Evolutionary conservation across 2,888 invertebrate genomes (phyloP).

Genomic region (Loripinus fragilis): DNA sequence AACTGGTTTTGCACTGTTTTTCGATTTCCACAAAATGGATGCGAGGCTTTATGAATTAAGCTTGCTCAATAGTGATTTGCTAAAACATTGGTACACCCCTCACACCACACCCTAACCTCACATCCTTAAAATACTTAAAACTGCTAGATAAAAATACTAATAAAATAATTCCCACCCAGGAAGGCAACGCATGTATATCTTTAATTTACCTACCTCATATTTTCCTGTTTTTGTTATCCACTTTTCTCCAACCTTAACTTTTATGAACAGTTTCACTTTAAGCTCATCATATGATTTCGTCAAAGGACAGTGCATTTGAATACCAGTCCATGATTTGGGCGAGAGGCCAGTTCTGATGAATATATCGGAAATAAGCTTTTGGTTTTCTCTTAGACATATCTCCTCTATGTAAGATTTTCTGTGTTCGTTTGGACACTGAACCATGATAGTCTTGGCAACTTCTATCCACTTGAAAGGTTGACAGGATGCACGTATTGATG

Average conservation of each 20-base stretch:
- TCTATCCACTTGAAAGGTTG: slow-evolving; percentile 59
- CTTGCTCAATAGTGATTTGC: too few species aligned
- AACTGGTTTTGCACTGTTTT: too few species aligned
- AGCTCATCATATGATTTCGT: slow-evolving; percentile 54
- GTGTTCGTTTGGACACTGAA: slow-evolving; percentile 51
- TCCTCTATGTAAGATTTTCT: slow-evolving; percentile 50
- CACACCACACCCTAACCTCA: too few species aligned
- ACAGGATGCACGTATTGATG: slow-evolving; percentile 48
- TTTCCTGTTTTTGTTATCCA: slow-evolving; percentile 43
- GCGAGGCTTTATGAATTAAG: too few species aligned
- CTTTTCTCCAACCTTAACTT: slow-evolving; percentile 51
- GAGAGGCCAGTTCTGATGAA: slow-evolving; percentile 44
- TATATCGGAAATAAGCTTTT: slow-evolving; percentile 58
- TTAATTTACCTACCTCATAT: slow-evolving; percentile 49
- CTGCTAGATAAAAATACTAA: too few species aligned
- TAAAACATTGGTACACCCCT: too few species aligned
- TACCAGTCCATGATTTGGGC: slow-evolving; percentile 42
- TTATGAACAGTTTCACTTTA: slow-evolving; percentile 50
- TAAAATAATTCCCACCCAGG: too few species aligned
- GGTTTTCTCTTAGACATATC: slow-evolving; percentile 49
- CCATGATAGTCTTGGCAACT: slow-evolving; percentile 45
- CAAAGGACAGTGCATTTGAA: slow-evolving; percentile 54
- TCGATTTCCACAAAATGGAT: too few species aligned
- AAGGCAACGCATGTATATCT: too few species aligned
- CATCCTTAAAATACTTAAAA: too few species aligned